These are phyloP conservation scores for Ostrea denselamellosa DNA, from an alignment of 1,140 invertebrate genomes.

Conservation along the genomic window DNA sequence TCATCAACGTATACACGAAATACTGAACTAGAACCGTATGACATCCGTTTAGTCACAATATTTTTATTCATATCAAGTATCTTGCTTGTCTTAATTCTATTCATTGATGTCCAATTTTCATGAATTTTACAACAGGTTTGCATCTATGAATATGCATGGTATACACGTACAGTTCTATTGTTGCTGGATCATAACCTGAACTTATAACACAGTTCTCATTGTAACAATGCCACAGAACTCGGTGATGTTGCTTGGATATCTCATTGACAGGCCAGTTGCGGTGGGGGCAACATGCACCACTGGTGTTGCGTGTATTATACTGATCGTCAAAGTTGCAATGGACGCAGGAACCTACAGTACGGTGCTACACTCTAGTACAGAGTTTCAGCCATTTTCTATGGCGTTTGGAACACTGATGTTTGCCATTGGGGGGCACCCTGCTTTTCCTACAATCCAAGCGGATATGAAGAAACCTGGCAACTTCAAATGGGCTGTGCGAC, in stretches of 20 bases:
- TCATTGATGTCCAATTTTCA: too few relatives aligned
- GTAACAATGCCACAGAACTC: too few relatives aligned
- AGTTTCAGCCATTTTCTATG: slow-evolving; percentile 71
- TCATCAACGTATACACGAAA: too few relatives aligned
- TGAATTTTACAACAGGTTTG: too few relatives aligned
- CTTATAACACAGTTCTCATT: too few relatives aligned
- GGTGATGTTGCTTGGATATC: slow-evolving; percentile 68
- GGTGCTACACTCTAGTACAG: neutral
- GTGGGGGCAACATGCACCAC: slow-evolving; percentile 72
- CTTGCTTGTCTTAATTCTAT: too few relatives aligned
- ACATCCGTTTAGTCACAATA: too few relatives aligned
- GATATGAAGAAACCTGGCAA: slow-evolving; percentile 79
- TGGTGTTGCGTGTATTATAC: slow-evolving; percentile 70
- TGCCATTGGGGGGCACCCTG: slow-evolving; percentile 79
- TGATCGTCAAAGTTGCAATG: slow-evolving; percentile 61
- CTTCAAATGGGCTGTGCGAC: slow-evolving; percentile 76
- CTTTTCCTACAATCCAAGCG: slow-evolving; percentile 80
- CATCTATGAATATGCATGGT: too few relatives aligned
- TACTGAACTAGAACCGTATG: too few relatives aligned
- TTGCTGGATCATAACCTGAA: too few relatives aligned
- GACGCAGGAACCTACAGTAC: slow-evolving; percentile 42
- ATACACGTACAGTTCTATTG: too few relatives aligned
- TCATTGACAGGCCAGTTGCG: slow-evolving; percentile 79
- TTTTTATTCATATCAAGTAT: too few relatives aligned
- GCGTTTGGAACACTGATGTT: slow-evolving; percentile 80